A percentile compares a stretch with the other conserved stretches of the same genome.
Evolutionary conservation across 2,797 vertebrate genomes (phyloP).

Genomic region (Chrosomus eos): DNA sequence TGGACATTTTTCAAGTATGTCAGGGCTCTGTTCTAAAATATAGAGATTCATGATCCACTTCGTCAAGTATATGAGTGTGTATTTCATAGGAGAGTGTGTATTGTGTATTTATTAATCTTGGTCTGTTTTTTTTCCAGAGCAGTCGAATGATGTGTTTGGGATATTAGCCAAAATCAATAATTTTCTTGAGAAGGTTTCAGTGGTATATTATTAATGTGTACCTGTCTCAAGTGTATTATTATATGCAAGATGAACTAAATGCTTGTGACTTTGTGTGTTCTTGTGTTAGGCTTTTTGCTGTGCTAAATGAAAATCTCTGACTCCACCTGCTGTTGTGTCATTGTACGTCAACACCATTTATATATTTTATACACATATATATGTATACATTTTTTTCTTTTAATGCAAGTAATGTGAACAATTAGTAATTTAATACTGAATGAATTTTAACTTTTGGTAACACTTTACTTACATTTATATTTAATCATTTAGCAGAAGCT

Average conservation of each 20-base stretch:
- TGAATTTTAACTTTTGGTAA: not conserved
- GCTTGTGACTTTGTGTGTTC: not conserved
- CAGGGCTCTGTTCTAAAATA: not conserved
- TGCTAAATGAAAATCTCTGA: not conserved
- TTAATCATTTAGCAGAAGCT: not conserved
- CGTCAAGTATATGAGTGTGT: not conserved
- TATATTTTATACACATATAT: too few relatives aligned
- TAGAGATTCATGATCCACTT: not conserved
- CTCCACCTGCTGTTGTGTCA: constrained; percentile 30
- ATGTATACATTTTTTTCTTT: too few relatives aligned
- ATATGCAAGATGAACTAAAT: not conserved
- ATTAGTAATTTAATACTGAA: not conserved
- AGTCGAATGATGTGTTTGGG: not conserved
- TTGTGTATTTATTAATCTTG: not conserved
- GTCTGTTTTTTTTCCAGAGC: not conserved
- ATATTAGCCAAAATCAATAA: not conserved
- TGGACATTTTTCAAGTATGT: not conserved
- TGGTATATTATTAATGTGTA: not conserved
- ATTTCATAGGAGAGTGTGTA: not conserved
- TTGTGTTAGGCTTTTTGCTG: not conserved
- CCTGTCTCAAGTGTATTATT: not conserved
- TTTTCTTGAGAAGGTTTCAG: not conserved
- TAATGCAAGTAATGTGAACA: not conserved
- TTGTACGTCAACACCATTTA: not conserved
- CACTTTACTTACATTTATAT: too few relatives aligned